Percentiles rank a stretch among this genome's conserved stretches.
These are phyloP conservation scores for Hydractinia symbiolongicarpus DNA, from an alignment of 30 jellyfish, hydroid and myxozoan genomes.

Conservation along the genomic window DNA sequence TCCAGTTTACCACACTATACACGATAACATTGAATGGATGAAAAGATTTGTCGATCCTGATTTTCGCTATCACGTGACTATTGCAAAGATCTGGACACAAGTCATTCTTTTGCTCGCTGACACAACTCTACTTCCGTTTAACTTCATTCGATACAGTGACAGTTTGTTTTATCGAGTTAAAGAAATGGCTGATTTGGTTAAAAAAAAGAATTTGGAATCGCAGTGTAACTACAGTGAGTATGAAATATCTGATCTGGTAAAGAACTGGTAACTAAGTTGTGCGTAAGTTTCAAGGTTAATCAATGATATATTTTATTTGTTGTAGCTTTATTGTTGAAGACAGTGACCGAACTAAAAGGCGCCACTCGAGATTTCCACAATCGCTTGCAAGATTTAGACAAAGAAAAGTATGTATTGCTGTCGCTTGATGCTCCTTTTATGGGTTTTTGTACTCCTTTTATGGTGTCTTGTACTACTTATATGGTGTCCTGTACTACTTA, in stretches of 20 bases:
- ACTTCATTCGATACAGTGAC: constrained; percentile 80
- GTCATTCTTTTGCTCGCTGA: constrained; percentile 77
- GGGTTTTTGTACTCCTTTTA: too few species aligned
- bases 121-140: constrained; percentile 72
- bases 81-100: constrained; percentile 85
- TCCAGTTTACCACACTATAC: constrained; percentile 92
- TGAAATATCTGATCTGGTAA: background rate
- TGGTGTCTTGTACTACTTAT: too few species aligned
- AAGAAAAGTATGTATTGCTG: constrained; percentile 64
- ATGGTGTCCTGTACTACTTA: too few species aligned
- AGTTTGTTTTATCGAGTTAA: constrained; percentile 58
- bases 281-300: too few species aligned
- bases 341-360: constrained; percentile 39
- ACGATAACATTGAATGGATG: constrained; percentile 89
- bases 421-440: too few species aligned
- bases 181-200: constrained; percentile 39
- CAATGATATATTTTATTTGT: background rate
- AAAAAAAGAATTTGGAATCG: constrained; percentile 8
- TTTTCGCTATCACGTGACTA: constrained; percentile 83
- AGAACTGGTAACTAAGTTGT: too few species aligned
- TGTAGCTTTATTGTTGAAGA: constrained; percentile 29
- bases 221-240: constrained; percentile 21
- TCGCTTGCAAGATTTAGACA: constrained; percentile 62
- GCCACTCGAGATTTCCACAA: constrained; percentile 75
- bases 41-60: constrained; percentile 88